Base-by-base conservation (phyloP, 2,113 vertebrate genomes). In the Psilopogon haemacephalus region DNA sequence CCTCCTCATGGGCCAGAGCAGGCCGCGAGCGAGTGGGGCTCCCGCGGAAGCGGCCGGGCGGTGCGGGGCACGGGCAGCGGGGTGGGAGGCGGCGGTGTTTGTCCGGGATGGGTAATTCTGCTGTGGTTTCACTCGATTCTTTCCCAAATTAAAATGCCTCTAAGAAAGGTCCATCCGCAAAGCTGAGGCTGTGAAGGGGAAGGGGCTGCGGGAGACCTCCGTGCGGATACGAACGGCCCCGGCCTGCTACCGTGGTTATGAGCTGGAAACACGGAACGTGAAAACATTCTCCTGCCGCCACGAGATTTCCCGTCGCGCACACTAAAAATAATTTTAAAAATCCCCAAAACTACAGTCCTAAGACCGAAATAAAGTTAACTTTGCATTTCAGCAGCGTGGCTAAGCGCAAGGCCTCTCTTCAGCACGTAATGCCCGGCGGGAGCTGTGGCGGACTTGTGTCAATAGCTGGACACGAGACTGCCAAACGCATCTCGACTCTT, bases 201-300 rank as follows among this genome's bases (percentile, higher is more conserved):
- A 44, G 42, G 24, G 60, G 16, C 13, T 5, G 42, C 6, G 12
- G 59, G 59, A 30, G 11, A 5, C 19, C 5, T 20, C 8, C n/a
- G 6, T 12, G 2, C 3, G 48, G 46, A 42, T 44, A 8, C 30
- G 19, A 9, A 1, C 20, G 5, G 56, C 4, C 12, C 1, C 8
- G 38, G 27, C 14, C 37, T 6, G 13, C 35, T 9, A 69, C 9
- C 5, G 50, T 3, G 1, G 1, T 8, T 4, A 33, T 9, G 85
- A 50, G 20, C 6, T 20, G 28, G 46, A n/a, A 10, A 28, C 55
- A 5, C 24, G 2, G 6, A 3, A 11, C 20, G 26, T 2, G 32
- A 6, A 28, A 54, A 28, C 21, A 0, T 12, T n/a, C 20, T 37
- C 13, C 28, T 30, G 0, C 7, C 1, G 27, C 27, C 14, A 0